Percentiles rank a stretch among this genome's conserved stretches.
Evolutionary conservation across 1,140 invertebrate species (phyloP).

Genomic region (Heliconius hewitsoni): DNA sequence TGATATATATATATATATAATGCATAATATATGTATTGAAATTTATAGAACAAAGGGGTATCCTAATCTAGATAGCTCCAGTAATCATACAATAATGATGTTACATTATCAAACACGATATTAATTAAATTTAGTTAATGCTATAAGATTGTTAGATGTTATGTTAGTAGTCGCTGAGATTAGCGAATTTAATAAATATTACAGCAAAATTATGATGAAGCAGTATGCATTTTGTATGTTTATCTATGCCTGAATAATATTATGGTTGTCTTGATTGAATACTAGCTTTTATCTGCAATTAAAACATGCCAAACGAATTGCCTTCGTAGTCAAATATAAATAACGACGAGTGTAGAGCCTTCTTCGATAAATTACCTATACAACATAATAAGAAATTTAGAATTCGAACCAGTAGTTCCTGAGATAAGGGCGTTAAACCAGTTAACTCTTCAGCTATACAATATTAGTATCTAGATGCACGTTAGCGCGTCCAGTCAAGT

Average conservation of each 20-base stretch:
- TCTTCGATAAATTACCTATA: too few relatives aligned
- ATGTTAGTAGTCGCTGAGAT: not conserved
- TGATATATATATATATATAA: not conserved
- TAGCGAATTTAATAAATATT: not conserved
- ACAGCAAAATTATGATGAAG: not conserved
- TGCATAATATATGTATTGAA: not conserved
- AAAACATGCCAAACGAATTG: too few relatives aligned
- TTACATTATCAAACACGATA: not conserved
- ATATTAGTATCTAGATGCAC: too few relatives aligned
- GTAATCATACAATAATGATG: not conserved
- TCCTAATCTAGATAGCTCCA: not conserved
- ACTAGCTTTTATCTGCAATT: too few relatives aligned
- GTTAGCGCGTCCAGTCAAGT: too few relatives aligned
- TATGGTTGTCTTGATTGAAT: too few relatives aligned
- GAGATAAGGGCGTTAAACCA: too few relatives aligned
- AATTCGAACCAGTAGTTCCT: too few relatives aligned
- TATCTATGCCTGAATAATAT: not conserved
- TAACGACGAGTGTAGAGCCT: too few relatives aligned
- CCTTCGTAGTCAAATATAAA: too few relatives aligned
- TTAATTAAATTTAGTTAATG: slow-evolving; percentile 3
- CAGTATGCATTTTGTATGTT: not conserved
- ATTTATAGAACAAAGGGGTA: not conserved
- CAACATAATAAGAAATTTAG: too few relatives aligned
- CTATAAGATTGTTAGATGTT: not conserved
- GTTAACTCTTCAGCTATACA: too few relatives aligned